Evolutionary conservation across 2,888 invertebrate species (phyloP), one percentile per base, ranked within the genome.

Genomic region (Eilema caniola): DNA sequence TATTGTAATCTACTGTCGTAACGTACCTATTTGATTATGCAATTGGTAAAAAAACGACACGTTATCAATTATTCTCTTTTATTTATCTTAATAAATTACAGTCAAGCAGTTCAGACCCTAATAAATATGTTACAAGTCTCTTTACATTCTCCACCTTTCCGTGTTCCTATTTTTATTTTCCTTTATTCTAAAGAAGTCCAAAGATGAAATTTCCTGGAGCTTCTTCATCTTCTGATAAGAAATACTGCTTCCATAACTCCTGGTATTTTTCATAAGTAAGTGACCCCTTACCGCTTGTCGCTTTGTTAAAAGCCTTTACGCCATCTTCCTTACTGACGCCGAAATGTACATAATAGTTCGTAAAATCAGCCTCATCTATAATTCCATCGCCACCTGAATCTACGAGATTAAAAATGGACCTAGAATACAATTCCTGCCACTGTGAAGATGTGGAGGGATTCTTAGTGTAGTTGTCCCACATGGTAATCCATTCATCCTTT

Each of bases 191-290:
- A 8, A 65, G 31, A 31, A 56, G 28, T 8, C 87, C 86, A 88
- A 98, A 98, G 88, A 98, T 98, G 92, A 96, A 98, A 94, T 98
- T 98, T 75, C 98, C 98, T 5, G 98, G 96, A 69, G 97, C 97
- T 62, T 96, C 95, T 4, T 96, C 95, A 83, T 98, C 97, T 86
- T 98, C 98, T 25, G 98, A 96, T 65, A 97, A 96, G 92, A 98
- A 98, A 90, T 97, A 98, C 88, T 98, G 97, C 89, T 97, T 97
- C 98, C 98, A 98, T 79, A 98, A 96, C 76, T 95, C 95, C 79
- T 97, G 96, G 89, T 98, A 98, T 87, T 97, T 97, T 28, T 96
- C 96, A 90, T 97, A 97, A 78, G 96, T 96, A 23, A 98, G 97
- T 77, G 96, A 96, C 12, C 96, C 91, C 75, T 97, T 96, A 72